Base-by-base conservation (phyloP, 1,140 invertebrate genomes). In the Nomia melanderi region DNA sequence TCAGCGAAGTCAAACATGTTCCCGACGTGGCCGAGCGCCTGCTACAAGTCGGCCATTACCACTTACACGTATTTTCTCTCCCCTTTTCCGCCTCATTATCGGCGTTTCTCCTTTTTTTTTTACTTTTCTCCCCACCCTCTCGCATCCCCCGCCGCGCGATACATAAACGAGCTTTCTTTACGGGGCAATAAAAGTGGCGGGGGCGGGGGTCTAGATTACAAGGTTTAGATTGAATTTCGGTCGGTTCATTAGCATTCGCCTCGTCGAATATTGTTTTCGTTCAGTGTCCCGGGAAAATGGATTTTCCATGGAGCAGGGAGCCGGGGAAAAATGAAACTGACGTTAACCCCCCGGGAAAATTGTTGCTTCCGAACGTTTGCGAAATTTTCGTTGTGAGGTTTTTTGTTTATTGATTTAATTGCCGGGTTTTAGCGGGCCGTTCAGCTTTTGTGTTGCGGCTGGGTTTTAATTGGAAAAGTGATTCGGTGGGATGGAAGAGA, bases 1-100 rank as follows among this genome's bases (percentile, higher is more conserved):
- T 82, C 80, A 76, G 82, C 82, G 74, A 53, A 78, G 56, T 73
- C 59, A 33, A 44, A 82, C 79, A 82, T 53, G 79, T 62, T 53
- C 20, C 75, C 62, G 74, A 63, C 78, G 53, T 54, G 53, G 27
- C n/a, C 54, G 29, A 27, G 29, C 53, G 36, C n/a, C n/a, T 54
- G 54, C 20, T 63, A 71, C 72, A 72, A 81, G 54, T 56, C 70
- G 66, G 70, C 79, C 74, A 67, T 82, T 78, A 82, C 66, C 81
- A 72, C 76, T 78, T 82, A 57, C 57, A 72, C 50, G 31, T 72
- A 41, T 23, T 27, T 8, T 0, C 59, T 41, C 12, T 41, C 27
- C 50, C 64, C 23, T 53, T 67, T 54, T 25, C 36, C 74, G 44
- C 56, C 67, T 81, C 79, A 63, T 82, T 82, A 82, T 62, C 67